Evolutionary conservation across 2,797 vertebrate species (phyloP).

Genomic region (Bradypus variegatus): DNA sequence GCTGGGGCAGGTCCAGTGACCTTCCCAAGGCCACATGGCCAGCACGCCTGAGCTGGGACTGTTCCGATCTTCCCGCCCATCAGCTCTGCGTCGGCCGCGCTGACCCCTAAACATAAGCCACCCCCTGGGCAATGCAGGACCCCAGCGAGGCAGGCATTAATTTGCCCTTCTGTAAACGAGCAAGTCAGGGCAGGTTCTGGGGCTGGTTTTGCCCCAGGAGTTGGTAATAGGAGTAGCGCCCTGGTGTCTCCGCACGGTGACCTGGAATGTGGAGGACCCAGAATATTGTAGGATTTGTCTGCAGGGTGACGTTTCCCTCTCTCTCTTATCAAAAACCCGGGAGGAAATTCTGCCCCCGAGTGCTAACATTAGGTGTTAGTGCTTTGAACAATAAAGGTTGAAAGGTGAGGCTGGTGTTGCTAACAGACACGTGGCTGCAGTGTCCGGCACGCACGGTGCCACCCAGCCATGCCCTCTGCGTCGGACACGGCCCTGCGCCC

Average conservation of each 20-base stretch:
- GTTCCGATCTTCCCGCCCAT: neutral
- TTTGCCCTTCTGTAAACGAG: fast-evolving
- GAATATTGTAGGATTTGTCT: neutral
- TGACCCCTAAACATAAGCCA: neutral
- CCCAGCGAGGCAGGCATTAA: fast-evolving
- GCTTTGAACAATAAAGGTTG: neutral
- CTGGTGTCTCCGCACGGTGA: fast-evolving
- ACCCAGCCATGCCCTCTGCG: neutral
- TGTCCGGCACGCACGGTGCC: fast-evolving
- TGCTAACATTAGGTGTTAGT: neutral
- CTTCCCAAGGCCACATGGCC: neutral
- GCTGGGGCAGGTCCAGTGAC: too few relatives aligned
- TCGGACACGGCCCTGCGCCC: fast-evolving
- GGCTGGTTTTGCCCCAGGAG: neutral
- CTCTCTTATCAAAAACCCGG: neutral
- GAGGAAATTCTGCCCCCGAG: neutral
- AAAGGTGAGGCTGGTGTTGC: fast-evolving
- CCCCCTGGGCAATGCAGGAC: neutral
- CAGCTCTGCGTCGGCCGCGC: fast-evolving
- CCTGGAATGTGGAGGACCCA: fast-evolving
- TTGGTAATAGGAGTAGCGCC: neutral
- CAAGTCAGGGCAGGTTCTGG: fast-evolving
- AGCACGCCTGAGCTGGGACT: too few relatives aligned
- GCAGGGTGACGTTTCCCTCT: neutral
- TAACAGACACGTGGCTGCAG: fast-evolving